Evolutionary conservation across 2,888 invertebrate species (phyloP).

Genomic region (Hipparchia sbordonii): DNA sequence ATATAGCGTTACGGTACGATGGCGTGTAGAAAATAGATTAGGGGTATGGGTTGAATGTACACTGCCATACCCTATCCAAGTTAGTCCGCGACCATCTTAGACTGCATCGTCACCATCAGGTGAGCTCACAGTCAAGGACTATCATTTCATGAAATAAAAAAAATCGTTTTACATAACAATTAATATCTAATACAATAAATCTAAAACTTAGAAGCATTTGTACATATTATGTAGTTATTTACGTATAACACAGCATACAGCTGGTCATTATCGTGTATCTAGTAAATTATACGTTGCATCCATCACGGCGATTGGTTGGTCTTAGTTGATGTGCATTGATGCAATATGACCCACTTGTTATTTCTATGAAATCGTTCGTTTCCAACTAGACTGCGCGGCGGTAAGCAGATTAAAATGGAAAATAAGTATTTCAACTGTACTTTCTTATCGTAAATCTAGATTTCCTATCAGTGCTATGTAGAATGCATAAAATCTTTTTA

Average conservation of each 20-base stretch:
- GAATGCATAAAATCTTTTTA: background rate
- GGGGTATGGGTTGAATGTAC: too few relatives aligned
- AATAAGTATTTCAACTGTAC: constrained; percentile 21
- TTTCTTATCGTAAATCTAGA: constrained; percentile 22
- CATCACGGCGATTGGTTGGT: constrained; percentile 56
- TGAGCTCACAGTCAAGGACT: too few relatives aligned
- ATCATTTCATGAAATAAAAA: too few relatives aligned
- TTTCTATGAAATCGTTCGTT: constrained; percentile 63
- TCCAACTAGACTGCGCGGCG: constrained; percentile 39
- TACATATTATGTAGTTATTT: constrained; percentile 1
- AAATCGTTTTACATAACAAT: constrained; percentile 23
- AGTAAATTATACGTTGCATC: constrained; percentile 67
- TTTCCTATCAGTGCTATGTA: constrained; percentile 8
- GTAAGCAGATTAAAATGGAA: constrained; percentile 27
- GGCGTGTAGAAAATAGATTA: too few relatives aligned
- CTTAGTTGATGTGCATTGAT: constrained; percentile 65
- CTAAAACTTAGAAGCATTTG: constrained; percentile 4
- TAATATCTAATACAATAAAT: constrained; percentile 21
- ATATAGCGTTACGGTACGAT: too few relatives aligned
- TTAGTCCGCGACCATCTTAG: too few relatives aligned
- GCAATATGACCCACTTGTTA: constrained; percentile 73
- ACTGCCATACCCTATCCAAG: too few relatives aligned
- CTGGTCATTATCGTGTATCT: constrained; percentile 53
- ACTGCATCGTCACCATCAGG: too few relatives aligned
- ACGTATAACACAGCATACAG: constrained; percentile 16